Evolutionary conservation across 2,797 vertebrate species (phyloP), one percentile per base, ranked within the genome.

Genomic region (Anolis apletophallus): DNA sequence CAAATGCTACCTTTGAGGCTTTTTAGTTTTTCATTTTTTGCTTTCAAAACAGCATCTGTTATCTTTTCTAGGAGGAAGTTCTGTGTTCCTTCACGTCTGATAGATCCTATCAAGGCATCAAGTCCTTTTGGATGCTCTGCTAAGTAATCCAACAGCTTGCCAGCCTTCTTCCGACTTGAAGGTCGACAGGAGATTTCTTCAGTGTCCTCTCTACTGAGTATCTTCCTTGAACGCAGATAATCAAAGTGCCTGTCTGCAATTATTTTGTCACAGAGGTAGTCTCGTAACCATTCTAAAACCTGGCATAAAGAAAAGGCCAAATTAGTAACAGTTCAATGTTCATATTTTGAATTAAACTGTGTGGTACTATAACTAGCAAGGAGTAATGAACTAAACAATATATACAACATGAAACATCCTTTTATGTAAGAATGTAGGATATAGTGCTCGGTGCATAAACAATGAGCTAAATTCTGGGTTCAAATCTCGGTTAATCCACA

Each of bases 61-160:
- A 99, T 98, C 93, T 97, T 99, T 88, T 98, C 89, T 88, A 99
- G 97, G 40, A 99, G 97, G 89, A 99, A 99, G 94, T 97, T 98
- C 84, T 99, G 98, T 0, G 98, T 97, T 87, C 97, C 97, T 92
- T 98, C 95, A 92, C 97, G 96, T 80, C 97, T 96, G 73, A 99
- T 99, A 89, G 98, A 99, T 86, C 99, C 98, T 8, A 98, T 90
- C 40, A 99, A 92, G 46, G 95, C 96, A 83, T 99, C 99, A 6
- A 99, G 95, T 87, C 99, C 99, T 40, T 96, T 97, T 0, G 98
- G 98, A 92, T 99, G 98, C 95, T 99, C 98, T 1, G 97, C 96
- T 89, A 99, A 97, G 64, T 97, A 97, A 95, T 99, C 99, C 94
- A 99, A 46, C 92, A 99, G 75, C 90, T 97, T 97, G 68, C 97